Conservation (phyloP, 2,797 vertebrate species). For the Delichon dasypus region DNA sequence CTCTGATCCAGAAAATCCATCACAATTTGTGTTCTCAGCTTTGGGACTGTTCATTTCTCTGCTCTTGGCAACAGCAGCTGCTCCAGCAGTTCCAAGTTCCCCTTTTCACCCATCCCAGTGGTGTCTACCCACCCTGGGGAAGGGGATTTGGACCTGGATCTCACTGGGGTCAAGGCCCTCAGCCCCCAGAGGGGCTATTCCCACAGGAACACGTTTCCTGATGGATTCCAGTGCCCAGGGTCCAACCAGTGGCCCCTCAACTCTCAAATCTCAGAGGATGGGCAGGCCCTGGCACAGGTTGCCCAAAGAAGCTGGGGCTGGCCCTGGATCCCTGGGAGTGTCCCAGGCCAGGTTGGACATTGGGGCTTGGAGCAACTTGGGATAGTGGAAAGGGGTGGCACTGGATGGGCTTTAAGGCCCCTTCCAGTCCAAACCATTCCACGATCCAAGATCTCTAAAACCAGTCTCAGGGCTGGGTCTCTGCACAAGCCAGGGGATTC, state of each 20-base stretch:
- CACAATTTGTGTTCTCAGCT: background rate
- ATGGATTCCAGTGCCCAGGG: background rate
- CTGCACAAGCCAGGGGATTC: background rate
- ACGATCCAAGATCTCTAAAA: background rate
- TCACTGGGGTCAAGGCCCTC: background rate
- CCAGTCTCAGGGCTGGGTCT: background rate
- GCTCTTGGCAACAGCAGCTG: background rate
- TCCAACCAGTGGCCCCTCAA: background rate
- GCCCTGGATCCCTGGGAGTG: background rate
- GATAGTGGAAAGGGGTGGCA: background rate
- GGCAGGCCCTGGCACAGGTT: background rate
- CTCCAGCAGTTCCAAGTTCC: background rate
- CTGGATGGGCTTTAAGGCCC: accelerated
- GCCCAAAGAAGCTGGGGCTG: background rate
- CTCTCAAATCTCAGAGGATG: background rate
- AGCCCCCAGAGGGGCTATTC: background rate
- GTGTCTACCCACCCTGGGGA: background rate
- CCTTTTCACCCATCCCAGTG: background rate
- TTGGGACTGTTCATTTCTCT: background rate
- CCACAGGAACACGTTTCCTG: background rate
- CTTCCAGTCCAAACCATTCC: background rate
- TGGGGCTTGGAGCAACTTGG: background rate
- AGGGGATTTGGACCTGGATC: background rate
- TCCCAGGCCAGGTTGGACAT: background rate
- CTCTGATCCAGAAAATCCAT: background rate